Conservation (phyloP, 1,140 invertebrate species). For the Matsumurasca onukii region DNA sequence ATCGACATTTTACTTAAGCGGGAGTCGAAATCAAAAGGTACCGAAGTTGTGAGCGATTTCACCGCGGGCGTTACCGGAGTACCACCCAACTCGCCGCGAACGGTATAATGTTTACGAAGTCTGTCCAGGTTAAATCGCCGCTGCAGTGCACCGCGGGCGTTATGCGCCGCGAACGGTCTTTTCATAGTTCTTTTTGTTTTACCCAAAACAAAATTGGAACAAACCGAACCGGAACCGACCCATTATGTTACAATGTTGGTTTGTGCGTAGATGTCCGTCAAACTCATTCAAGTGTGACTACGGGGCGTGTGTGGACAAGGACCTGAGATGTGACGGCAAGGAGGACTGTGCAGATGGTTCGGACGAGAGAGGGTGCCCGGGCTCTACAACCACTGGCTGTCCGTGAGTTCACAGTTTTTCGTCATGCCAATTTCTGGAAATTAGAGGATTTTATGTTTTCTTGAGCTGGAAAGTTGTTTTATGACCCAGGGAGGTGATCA, state of each 20-base stretch:
- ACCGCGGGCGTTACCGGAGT: no score
- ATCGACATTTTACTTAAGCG: no score
- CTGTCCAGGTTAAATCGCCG: background rate
- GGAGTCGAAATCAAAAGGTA: no score
- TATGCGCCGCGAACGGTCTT: background rate
- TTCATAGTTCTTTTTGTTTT: background rate
- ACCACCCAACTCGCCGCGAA: background rate
- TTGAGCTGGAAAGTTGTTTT: background rate
- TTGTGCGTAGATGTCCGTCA: background rate
- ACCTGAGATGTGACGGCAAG: slow-evolving; percentile 32
- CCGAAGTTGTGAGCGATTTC: no score
- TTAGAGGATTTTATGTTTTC: background rate
- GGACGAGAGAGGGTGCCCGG: slow-evolving; percentile 25
- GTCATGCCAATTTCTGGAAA: background rate
- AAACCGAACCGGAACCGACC: background rate
- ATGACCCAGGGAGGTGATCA: background rate
- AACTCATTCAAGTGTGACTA: slow-evolving; percentile 46
- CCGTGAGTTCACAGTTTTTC: background rate
- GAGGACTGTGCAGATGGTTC: slow-evolving; percentile 35
- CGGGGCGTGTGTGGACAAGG: slow-evolving; percentile 47
- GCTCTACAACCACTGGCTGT: background rate
- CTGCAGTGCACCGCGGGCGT: background rate
- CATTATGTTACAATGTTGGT: background rate
- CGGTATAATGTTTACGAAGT: background rate
- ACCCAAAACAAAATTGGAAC: background rate